Evolutionary conservation across 2,797 vertebrate genomes (phyloP).

Genomic region (Acrocephalus scirpaceus): DNA sequence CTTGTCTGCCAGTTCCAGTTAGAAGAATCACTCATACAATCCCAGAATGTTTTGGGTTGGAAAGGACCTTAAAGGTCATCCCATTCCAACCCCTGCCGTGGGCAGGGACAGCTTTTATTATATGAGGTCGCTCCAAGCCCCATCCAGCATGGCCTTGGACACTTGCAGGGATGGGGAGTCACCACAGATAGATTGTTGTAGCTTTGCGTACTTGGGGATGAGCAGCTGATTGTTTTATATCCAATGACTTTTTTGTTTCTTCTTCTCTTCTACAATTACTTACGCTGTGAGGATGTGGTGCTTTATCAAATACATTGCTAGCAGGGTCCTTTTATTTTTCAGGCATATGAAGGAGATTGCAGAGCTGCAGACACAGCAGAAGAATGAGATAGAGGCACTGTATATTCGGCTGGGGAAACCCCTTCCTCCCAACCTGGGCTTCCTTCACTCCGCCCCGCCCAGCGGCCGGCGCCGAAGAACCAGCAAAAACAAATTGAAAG

Average conservation of each 20-base stretch:
- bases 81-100: not conserved
- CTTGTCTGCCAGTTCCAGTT: not conserved
- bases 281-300: not conserved
- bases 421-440: conserved; percentile 86
- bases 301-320: not conserved
- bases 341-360: conserved; percentile 97
- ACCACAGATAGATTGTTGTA: not conserved
- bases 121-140: not conserved
- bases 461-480: conserved; percentile 86
- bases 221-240: not conserved
- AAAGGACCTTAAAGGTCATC: not conserved
- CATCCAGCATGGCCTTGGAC: fast-evolving
- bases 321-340: not conserved
- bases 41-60: not conserved
- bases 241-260: not conserved
- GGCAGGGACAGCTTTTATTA: not conserved
- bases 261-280: not conserved
- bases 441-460: conserved; percentile 88
- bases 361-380: conserved; percentile 93
- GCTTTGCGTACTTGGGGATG: not conserved
- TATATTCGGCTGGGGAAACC: conserved; percentile 90
- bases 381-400: conserved; percentile 92
- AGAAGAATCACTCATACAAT: not conserved
- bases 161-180: not conserved
- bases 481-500: conserved; percentile 92